Evolutionary conservation across 2,113 vertebrate species (phyloP).

Genomic region (Mirounga angustirostris): DNA sequence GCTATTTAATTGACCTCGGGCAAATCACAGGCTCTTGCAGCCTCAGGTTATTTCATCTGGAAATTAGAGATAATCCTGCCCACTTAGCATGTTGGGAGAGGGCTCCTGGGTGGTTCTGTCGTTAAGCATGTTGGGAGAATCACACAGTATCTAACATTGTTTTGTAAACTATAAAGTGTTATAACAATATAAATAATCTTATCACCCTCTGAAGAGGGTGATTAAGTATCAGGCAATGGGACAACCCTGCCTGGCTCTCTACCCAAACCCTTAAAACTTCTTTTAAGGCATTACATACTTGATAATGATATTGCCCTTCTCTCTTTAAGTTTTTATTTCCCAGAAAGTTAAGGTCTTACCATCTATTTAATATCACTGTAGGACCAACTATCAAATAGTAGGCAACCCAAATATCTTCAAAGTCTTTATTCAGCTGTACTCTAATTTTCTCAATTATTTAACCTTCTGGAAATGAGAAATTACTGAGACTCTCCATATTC

Average conservation of each 20-base stretch:
- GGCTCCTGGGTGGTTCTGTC: no score
- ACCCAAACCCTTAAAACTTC: not conserved
- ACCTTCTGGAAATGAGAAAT: not conserved
- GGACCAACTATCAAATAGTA: not conserved
- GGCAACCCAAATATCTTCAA: not conserved
- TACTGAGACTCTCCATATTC: not conserved
- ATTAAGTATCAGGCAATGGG: not conserved
- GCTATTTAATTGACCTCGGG: not conserved
- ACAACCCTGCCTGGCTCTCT: not conserved
- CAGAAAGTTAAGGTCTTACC: constrained; percentile 30
- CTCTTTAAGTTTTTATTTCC: not conserved
- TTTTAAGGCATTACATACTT: not conserved
- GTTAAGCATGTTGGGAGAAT: not conserved
- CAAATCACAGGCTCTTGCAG: not conserved
- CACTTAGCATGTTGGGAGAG: not conserved
- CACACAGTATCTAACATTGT: not conserved
- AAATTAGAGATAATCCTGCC: not conserved
- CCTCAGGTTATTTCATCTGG: constrained; percentile 6
- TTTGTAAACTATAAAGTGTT: not conserved
- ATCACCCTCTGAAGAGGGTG: not conserved
- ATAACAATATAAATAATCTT: not conserved
- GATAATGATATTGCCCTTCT: not conserved
- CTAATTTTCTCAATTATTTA: constrained; percentile 11
- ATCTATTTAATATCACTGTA: not conserved
- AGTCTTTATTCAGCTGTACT: not conserved